phyloP scores from a whole-genome alignment of 2,888 invertebrate species.

The Ormyrus nitidulus region DNA sequence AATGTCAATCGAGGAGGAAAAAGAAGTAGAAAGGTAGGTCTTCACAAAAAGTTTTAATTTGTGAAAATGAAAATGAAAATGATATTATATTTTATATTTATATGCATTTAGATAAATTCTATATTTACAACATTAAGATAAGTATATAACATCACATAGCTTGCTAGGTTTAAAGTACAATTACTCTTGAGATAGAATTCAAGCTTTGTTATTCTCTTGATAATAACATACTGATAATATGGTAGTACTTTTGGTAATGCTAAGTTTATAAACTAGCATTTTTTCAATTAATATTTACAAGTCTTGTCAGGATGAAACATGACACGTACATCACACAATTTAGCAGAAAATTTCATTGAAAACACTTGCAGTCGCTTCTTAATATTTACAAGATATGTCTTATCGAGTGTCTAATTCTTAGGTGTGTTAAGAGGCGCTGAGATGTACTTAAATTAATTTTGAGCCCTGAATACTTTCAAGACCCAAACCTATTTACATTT shows the following conservation, averaged over 20 bases:
- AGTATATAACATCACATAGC: conserved; percentile 75
- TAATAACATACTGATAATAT: conserved; percentile 49
- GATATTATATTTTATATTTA: conserved; percentile 61
- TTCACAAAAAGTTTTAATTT: conserved; percentile 48
- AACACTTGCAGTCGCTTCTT: conserved; percentile 36
- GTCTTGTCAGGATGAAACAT: conserved; percentile 52
- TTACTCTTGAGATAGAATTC: conserved; percentile 55
- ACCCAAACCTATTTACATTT: conserved; percentile 37
- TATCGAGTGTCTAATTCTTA: conserved; percentile 22
- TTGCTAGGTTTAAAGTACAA: conserved; percentile 69
- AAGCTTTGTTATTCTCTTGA: conserved; percentile 43
- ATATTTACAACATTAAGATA: conserved; percentile 73
- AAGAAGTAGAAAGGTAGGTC: conserved; percentile 33
- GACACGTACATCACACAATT: conserved; percentile 50
- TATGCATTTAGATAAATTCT: conserved; percentile 66
- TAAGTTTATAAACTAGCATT: conserved; percentile 57
- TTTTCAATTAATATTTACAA: conserved; percentile 57
- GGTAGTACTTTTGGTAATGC: conserved; percentile 61
- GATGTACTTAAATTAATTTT: conserved; percentile 27
- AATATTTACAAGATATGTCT: conserved; percentile 62
- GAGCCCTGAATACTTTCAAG: conserved; percentile 11
- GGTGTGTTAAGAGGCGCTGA: conserved; percentile 16
- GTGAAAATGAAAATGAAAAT: conserved; percentile 58
- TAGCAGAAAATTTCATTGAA: conserved; percentile 46
- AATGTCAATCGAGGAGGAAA: background rate